Conservation (phyloP, 2,113 vertebrate genomes). For the Nannobrachium achirus region DNA sequence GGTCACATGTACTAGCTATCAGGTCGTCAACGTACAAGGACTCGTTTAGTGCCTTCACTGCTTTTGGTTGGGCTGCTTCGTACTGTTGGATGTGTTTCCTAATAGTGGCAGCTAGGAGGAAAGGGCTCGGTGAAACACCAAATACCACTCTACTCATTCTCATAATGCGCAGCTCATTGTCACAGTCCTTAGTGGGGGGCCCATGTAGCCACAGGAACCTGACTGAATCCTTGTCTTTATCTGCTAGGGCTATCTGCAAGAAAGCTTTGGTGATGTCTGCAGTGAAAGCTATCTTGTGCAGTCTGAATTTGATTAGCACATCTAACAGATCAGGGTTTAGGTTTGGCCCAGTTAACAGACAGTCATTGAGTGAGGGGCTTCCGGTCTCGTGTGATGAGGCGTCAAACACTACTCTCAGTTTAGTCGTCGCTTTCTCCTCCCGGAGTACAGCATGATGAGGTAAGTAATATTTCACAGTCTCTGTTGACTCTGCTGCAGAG, state of each 20-base stretch:
- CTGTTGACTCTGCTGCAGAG: not conserved
- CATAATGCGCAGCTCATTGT: constrained; percentile 20
- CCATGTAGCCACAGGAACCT: constrained; percentile 47
- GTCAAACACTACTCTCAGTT: constrained; percentile 39
- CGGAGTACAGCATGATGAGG: constrained; percentile 32
- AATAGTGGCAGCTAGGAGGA: no score
- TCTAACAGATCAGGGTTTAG: constrained; percentile 33
- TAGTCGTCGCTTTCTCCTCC: constrained; percentile 38
- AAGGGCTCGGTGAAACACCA: no score
- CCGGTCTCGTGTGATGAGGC: constrained; percentile 40
- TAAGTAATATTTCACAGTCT: constrained; percentile 2
- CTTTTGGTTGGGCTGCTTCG: no score
- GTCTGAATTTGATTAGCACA: constrained; percentile 31
- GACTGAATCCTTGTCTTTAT: constrained; percentile 32
- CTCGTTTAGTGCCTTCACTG: constrained; percentile 1
- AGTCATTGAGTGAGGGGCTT: constrained; percentile 34
- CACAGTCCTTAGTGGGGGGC: no score
- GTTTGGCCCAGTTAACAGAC: constrained; percentile 34
- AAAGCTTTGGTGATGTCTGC: constrained; percentile 31
- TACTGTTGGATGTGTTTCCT: no score
- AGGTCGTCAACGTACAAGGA: constrained; percentile 42
- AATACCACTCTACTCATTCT: not conserved
- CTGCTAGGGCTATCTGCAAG: no score
- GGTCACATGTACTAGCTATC: not conserved
- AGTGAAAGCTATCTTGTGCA: constrained; percentile 30